Conservation (phyloP, 2,797 vertebrate species). For the Danio jaintianensis region DNA sequence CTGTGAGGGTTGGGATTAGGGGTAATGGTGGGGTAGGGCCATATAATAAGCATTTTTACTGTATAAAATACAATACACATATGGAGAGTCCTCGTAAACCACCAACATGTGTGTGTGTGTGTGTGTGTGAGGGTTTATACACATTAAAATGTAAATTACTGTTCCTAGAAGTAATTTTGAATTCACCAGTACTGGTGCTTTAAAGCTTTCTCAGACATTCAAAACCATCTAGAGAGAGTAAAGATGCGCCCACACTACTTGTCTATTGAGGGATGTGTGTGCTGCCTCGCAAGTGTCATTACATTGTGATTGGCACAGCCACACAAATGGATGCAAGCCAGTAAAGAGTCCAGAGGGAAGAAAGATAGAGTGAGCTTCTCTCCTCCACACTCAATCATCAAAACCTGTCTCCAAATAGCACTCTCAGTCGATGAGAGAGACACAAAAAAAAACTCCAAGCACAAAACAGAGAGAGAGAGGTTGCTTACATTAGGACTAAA, state of each 20-base stretch:
- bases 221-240: conserved; percentile 14
- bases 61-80: too few relatives aligned
- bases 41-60: too few relatives aligned
- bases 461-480: conserved; percentile 30
- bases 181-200: not conserved
- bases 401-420: conserved; percentile 24
- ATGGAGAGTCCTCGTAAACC: too few relatives aligned
- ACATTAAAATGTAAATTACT: too few relatives aligned
- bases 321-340: conserved; percentile 52
- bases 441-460: conserved; percentile 32
- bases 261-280: conserved; percentile 17
- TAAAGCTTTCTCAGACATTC: conserved; percentile 1
- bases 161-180: not conserved
- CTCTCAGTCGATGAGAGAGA: conserved; percentile 37
- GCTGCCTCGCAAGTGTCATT: conserved; percentile 44
- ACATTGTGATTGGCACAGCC: conserved; percentile 47
- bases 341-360: conserved; percentile 35
- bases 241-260: conserved; percentile 8
- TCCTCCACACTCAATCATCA: conserved; percentile 38
- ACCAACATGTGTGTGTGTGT: too few relatives aligned
- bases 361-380: not conserved
- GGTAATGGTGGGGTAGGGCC: too few relatives aligned
- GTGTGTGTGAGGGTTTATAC: too few relatives aligned
- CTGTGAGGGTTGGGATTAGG: too few relatives aligned
- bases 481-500: conserved; percentile 60